Evolutionary conservation across 2,113 vertebrate species (phyloP).

Genomic region (Meles meles): DNA sequence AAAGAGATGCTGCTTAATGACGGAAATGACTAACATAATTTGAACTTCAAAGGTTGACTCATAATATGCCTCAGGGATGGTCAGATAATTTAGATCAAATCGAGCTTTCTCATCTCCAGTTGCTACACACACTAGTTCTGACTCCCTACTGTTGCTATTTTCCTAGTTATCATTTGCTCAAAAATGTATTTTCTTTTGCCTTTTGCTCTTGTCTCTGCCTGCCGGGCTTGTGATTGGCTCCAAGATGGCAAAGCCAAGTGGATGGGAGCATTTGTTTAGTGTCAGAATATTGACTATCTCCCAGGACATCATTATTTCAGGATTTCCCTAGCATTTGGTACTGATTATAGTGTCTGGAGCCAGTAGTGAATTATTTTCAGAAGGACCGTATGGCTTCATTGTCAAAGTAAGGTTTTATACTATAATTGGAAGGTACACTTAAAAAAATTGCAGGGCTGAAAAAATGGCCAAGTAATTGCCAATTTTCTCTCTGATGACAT

Average conservation of each 20-base stretch:
- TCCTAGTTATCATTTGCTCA: background rate
- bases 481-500: slow-evolving; percentile 2
- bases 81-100: background rate
- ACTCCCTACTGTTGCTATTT: background rate
- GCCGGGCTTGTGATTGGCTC: background rate
- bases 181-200: background rate
- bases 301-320: background rate
- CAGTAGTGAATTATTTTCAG: background rate
- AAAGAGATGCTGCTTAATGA: background rate
- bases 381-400: background rate
- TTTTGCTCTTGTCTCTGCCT: background rate
- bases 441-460: background rate
- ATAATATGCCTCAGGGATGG: background rate
- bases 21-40: background rate
- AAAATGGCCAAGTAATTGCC: background rate
- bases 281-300: background rate
- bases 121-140: background rate
- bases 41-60: background rate
- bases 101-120: background rate
- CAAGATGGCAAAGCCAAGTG: background rate
- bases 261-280: background rate
- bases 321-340: background rate
- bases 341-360: background rate
- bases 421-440: background rate
- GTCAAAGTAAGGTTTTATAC: background rate